A percentile compares a stretch with the other conserved stretches of the same genome.
phyloP scores from a whole-genome alignment of 2,113 vertebrate genomes.

The Orientallactaga bullata region DNA sequence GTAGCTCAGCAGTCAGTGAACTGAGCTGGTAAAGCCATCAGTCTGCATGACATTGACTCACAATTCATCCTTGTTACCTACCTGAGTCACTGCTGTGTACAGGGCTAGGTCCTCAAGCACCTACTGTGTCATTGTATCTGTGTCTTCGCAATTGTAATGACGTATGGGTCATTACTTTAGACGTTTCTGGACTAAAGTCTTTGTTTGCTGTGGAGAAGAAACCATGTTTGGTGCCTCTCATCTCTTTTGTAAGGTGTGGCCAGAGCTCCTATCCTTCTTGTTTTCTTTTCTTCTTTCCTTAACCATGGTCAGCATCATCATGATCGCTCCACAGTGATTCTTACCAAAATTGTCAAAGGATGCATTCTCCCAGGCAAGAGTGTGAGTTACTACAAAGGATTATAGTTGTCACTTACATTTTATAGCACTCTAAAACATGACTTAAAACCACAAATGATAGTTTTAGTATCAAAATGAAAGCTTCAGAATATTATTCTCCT shows the following conservation, averaged over 20 bases:
- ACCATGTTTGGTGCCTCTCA: neutral
- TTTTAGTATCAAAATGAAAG: conserved; percentile 47
- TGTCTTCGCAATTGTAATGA: conserved; percentile 43
- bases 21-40: conserved; percentile 66
- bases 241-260: neutral
- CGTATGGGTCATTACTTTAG: conserved; percentile 29
- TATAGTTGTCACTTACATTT: neutral
- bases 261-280: neutral
- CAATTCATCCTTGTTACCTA: conserved; percentile 76
- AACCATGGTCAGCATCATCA: too few relatives aligned
- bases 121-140: neutral
- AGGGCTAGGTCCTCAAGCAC: conserved; percentile 50
- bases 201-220: neutral
- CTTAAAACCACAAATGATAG: neutral
- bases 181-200: neutral
- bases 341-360: neutral
- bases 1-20: conserved; percentile 72
- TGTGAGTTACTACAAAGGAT: neutral
- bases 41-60: conserved; percentile 69
- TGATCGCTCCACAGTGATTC: neutral
- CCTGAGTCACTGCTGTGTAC: conserved; percentile 68
- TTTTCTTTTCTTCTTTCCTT: neutral
- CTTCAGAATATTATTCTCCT: neutral
- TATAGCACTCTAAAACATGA: neutral
- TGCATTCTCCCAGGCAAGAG: neutral